Percentiles rank a stretch among this genome's conserved stretches.
Conservation (phyloP, 2,797 vertebrate species). For the Rousettus madagascariensis region DNA sequence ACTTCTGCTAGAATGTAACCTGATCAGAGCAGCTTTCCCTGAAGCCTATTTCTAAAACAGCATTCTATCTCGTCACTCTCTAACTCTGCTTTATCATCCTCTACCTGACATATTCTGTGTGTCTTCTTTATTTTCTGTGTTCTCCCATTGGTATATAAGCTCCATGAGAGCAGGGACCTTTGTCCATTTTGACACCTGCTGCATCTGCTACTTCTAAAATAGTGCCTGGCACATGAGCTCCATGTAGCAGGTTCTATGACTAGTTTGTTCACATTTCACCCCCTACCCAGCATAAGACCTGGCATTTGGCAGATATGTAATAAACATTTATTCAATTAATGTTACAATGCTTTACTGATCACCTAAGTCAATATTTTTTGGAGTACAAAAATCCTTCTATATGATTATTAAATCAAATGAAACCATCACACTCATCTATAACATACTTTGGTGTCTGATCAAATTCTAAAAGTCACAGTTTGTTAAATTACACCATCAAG, state of each 20-base stretch:
- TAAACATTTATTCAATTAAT: not conserved
- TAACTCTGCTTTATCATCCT: not conserved
- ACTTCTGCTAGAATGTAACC: not conserved
- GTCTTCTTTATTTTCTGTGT: not conserved
- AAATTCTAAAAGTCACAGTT: not conserved
- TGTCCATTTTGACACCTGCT: not conserved
- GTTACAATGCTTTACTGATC: not conserved
- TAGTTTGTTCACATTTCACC: not conserved
- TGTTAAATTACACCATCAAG: not conserved
- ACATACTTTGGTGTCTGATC: not conserved
- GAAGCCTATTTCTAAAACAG: not conserved
- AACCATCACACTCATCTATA: not conserved
- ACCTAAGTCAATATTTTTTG: not conserved
- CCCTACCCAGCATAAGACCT: not conserved
- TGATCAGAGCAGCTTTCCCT: not conserved
- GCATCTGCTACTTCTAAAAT: not conserved
- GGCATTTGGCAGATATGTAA: not conserved
- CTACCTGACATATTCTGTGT: not conserved
- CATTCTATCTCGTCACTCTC: not conserved
- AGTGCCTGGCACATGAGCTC: accelerated
- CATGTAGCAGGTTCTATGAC: not conserved
- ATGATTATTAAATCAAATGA: not conserved
- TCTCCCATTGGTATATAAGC: not conserved
- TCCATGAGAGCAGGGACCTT: not conserved
- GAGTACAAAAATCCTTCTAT: not conserved